phyloP scores from a whole-genome alignment of 2,797 vertebrate species.

The Cirrhinus molitorella region DNA sequence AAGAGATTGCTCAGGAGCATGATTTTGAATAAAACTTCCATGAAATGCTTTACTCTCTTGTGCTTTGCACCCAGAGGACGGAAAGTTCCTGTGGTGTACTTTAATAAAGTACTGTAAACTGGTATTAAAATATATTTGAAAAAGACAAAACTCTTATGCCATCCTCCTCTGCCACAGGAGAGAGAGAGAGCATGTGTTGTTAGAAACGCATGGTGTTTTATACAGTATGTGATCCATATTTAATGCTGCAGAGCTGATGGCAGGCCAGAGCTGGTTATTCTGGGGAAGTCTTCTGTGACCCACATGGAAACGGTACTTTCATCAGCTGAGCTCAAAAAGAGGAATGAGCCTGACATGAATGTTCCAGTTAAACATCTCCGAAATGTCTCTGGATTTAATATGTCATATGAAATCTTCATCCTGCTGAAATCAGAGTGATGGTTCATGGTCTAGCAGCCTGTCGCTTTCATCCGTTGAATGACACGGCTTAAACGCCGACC shows the following conservation, averaged over 20 bases:
- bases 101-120: neutral
- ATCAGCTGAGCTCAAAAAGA: slow-evolving; percentile 35
- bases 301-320: slow-evolving; percentile 49
- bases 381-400: slow-evolving; percentile 32
- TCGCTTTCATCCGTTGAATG: slow-evolving; percentile 35
- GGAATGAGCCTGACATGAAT: slow-evolving; percentile 45
- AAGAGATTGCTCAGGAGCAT: slow-evolving; percentile 4
- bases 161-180: neutral
- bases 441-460: slow-evolving; percentile 26
- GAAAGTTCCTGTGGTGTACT: neutral
- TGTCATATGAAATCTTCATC: slow-evolving; percentile 52
- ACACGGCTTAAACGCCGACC: slow-evolving; percentile 9
- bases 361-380: slow-evolving; percentile 51
- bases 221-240: slow-evolving; percentile 57
- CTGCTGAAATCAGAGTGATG: slow-evolving; percentile 49
- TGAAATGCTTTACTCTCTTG: slow-evolving; percentile 5
- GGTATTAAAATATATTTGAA: slow-evolving; percentile 9
- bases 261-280: slow-evolving; percentile 56
- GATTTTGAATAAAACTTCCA: slow-evolving; percentile 17
- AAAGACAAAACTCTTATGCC: neutral
- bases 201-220: slow-evolving; percentile 50
- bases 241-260: slow-evolving; percentile 49
- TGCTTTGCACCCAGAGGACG: neutral
- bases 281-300: slow-evolving; percentile 49
- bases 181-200: slow-evolving; percentile 24